A percentile compares a stretch with the other conserved stretches of the same genome.
phyloP scores from a whole-genome alignment of 2,797 vertebrate genomes.

The Sarcoramphus papa region DNA sequence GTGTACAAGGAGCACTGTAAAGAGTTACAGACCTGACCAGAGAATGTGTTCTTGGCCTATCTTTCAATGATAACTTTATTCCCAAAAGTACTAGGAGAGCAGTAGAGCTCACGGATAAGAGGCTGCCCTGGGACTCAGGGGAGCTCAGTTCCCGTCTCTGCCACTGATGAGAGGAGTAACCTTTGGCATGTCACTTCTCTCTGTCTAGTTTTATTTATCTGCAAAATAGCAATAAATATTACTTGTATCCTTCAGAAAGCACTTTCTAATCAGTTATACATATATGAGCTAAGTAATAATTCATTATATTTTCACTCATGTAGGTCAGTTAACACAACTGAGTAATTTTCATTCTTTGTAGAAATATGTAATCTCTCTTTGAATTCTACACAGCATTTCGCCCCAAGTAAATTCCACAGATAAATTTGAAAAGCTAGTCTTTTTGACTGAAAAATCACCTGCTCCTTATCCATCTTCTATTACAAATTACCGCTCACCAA shows the following conservation, averaged over 20 bases:
- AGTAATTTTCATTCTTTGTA: neutral
- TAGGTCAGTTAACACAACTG: neutral
- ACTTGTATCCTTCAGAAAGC: neutral
- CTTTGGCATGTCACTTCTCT: neutral
- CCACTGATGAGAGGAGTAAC: neutral
- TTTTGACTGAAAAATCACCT: neutral
- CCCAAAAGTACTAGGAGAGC: neutral
- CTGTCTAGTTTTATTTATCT: neutral
- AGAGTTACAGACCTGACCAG: neutral
- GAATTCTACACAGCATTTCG: neutral
- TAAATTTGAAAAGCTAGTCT: neutral
- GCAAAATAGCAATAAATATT: neutral
- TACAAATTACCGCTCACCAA: conserved; percentile 21
- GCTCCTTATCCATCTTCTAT: conserved; percentile 10
- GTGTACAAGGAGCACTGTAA: neutral
- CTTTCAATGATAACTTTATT: neutral
- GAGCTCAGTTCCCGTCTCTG: neutral
- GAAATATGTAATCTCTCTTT: neutral
- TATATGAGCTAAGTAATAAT: neutral
- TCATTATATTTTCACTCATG: neutral
- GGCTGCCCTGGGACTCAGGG: neutral
- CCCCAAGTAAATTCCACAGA: neutral
- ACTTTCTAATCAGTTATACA: neutral
- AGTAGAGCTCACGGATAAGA: neutral
- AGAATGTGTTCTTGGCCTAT: neutral